Conservation (phyloP, 2,797 vertebrate genomes). For the Babyrousa celebensis region DNA sequence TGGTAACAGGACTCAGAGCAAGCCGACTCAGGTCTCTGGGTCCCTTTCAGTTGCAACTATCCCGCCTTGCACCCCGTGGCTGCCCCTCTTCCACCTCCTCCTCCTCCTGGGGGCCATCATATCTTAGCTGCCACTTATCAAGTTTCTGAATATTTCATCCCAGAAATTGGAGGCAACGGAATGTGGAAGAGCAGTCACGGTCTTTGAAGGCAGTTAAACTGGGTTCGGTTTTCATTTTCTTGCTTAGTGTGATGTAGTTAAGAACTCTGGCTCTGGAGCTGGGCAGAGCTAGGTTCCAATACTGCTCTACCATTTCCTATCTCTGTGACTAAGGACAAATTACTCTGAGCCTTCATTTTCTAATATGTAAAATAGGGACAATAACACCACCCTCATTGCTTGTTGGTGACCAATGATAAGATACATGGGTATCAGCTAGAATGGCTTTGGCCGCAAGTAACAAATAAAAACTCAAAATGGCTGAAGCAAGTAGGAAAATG, state of each 20-base stretch:
- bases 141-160: neutral
- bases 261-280: conserved; percentile 21
- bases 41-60: neutral
- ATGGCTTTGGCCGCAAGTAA: conserved; percentile 42
- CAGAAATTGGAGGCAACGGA: neutral
- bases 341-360: conserved; percentile 64
- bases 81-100: neutral
- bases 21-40: neutral
- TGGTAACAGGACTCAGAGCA: neutral
- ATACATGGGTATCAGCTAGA: neutral
- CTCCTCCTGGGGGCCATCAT: neutral
- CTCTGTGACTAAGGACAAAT: conserved; percentile 46
- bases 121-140: conserved; percentile 19
- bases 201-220: neutral
- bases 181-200: conserved; percentile 5
- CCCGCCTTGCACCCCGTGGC: neutral
- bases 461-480: conserved; percentile 50
- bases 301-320: conserved; percentile 9
- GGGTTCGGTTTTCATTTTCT: neutral
- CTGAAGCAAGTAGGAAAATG: conserved; percentile 4
- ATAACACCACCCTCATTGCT: neutral
- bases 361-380: conserved; percentile 13
- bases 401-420: conserved; percentile 36
- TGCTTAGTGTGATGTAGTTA: neutral
- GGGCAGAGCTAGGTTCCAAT: conserved; percentile 29